These are phyloP conservation scores for Spicauda simplicius DNA, from an alignment of 2,888 invertebrate species.

Conservation along the genomic window DNA sequence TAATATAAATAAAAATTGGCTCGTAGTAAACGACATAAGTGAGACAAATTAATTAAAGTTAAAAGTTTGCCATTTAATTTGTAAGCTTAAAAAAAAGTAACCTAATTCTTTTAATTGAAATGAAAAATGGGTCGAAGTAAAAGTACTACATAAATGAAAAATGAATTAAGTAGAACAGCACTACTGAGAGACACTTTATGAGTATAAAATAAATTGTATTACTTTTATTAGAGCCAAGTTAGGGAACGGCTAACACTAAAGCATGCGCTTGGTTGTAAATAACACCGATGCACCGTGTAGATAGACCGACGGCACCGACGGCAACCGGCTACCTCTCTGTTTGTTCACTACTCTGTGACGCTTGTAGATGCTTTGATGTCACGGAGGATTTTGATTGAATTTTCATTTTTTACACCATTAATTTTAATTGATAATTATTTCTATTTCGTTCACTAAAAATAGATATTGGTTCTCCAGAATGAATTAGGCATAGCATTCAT, in stretches of 20 bases:
- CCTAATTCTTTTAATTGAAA: background rate
- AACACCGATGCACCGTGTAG: slow-evolving; percentile 38
- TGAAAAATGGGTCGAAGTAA: background rate
- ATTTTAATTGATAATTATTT: too few relatives aligned
- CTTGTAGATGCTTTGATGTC: slow-evolving; percentile 24
- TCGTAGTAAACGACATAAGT: too few relatives aligned
- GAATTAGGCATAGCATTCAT: too few relatives aligned
- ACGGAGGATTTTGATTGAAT: background rate
- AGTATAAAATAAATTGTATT: background rate
- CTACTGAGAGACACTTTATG: background rate
- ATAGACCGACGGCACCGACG: slow-evolving; percentile 27
- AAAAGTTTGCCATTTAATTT: too few relatives aligned
- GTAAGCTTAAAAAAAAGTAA: too few relatives aligned
- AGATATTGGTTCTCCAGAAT: too few relatives aligned
- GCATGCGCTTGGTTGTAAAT: slow-evolving; percentile 45
- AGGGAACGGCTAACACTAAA: slow-evolving; percentile 30
- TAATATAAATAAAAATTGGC: too few relatives aligned
- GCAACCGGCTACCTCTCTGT: slow-evolving; percentile 42
- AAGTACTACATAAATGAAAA: background rate
- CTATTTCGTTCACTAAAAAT: too few relatives aligned
- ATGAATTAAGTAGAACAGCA: background rate
- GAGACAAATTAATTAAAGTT: too few relatives aligned
- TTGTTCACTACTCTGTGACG: slow-evolving; percentile 42
- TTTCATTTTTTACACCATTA: too few relatives aligned
- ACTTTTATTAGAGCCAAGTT: slow-evolving; percentile 39